A percentile compares a stretch with the other conserved stretches of the same genome.
Conservation (phyloP, 2,797 vertebrate genomes). For the Nyctalus aviator region DNA sequence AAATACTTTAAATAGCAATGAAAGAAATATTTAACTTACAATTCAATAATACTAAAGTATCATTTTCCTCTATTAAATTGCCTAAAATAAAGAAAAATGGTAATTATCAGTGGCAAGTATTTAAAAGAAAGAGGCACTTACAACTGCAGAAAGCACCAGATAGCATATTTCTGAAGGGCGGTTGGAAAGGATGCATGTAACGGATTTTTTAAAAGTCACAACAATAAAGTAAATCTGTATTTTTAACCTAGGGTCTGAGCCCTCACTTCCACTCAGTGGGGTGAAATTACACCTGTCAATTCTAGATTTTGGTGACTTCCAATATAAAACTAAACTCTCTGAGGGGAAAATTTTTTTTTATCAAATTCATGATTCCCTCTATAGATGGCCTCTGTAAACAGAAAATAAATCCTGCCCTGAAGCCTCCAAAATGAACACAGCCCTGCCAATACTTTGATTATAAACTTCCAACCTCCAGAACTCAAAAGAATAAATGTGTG, state of each 20-base stretch:
- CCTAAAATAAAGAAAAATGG: conserved; percentile 27
- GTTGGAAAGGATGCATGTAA: neutral
- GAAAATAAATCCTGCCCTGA: neutral
- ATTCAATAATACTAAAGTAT: neutral
- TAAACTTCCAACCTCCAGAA: conserved; percentile 3
- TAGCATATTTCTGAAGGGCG: neutral
- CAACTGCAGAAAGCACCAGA: neutral
- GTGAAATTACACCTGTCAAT: neutral
- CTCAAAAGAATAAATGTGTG: neutral
- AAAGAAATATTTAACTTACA: conserved; percentile 43
- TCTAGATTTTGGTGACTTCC: neutral
- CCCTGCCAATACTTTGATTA: conserved; percentile 11
- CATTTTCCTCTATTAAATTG: neutral
- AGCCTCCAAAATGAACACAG: neutral
- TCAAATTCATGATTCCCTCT: neutral
- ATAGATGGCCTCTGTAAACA: neutral
- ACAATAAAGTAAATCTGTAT: conserved; percentile 45
- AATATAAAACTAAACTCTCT: conserved; percentile 37
- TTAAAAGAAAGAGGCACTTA: neutral
- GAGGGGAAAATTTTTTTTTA: neutral
- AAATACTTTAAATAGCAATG: conserved; percentile 11
- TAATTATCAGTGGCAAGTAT: neutral
- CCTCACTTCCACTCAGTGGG: neutral
- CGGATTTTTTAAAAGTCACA: neutral
- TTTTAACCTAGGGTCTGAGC: conserved; percentile 25